These are phyloP conservation scores for Hemitrygon akajei DNA, from an alignment of 2,797 vertebrate genomes.

Conservation along the genomic window DNA sequence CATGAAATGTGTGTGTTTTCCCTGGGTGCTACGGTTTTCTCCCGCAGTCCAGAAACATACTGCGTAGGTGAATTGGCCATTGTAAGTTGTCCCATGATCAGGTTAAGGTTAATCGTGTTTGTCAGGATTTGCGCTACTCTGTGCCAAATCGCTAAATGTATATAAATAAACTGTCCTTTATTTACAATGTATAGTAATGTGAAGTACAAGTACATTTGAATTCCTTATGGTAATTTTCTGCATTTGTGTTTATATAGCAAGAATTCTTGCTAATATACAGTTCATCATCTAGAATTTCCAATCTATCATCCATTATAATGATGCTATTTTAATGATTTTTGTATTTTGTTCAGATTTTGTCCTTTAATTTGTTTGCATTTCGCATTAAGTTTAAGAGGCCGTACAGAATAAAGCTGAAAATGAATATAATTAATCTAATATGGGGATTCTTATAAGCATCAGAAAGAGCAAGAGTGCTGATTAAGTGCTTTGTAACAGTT, in stretches of 20 bases:
- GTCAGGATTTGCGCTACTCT: too few species aligned
- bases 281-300: neutral
- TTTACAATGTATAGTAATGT: neutral
- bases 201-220: neutral
- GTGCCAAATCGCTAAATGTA: too few species aligned
- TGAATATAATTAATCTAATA: constrained; percentile 22
- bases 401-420: constrained; percentile 25
- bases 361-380: constrained; percentile 14
- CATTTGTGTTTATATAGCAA: neutral
- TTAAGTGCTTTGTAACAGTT: constrained; percentile 18
- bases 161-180: neutral
- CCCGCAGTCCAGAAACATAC: too few species aligned
- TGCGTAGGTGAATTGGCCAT: too few species aligned
- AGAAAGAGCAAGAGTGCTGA: neutral
- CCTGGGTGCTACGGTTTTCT: too few species aligned
- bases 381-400: neutral
- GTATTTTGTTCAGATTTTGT: neutral
- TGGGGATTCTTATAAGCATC: constrained; percentile 24
- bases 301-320: neutral
- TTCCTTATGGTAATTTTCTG: neutral
- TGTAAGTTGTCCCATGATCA: too few species aligned
- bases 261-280: neutral
- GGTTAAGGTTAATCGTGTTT: too few species aligned
- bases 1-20: too few species aligned
- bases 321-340: neutral